These are phyloP conservation scores for Drosophila nebulosa DNA, from an alignment of 1,140 invertebrate genomes.

Conservation along the genomic window DNA sequence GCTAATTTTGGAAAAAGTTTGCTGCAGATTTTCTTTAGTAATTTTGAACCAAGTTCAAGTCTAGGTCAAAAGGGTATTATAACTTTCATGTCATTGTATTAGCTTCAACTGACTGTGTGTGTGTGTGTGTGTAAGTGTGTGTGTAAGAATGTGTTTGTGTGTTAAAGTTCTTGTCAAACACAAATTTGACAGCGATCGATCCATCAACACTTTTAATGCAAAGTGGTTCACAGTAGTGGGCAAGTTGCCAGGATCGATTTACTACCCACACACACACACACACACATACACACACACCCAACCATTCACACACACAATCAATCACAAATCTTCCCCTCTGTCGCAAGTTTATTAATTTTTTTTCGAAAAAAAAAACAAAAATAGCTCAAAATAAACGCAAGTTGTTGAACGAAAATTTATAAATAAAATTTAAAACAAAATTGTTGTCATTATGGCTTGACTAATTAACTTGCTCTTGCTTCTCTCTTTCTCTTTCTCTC, in stretches of 20 bases:
- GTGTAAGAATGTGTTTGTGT: slow-evolving; percentile 7
- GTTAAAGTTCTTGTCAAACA: slow-evolving; percentile 44
- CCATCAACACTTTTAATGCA: slow-evolving; percentile 31
- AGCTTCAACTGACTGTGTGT: not conserved
- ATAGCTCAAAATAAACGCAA: slow-evolving; percentile 63
- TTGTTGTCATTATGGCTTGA: slow-evolving; percentile 31
- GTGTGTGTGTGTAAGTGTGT: not conserved
- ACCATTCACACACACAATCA: slow-evolving; percentile 53
- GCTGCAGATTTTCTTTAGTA: no score
- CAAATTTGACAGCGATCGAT: slow-evolving; percentile 43
- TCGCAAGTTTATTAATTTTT: slow-evolving; percentile 49
- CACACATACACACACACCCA: slow-evolving; percentile 19
- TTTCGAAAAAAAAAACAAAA: slow-evolving; percentile 28
- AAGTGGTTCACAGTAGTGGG: slow-evolving; percentile 12
- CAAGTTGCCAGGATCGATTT: slow-evolving; percentile 23
- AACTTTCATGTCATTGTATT: not conserved
- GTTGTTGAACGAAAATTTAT: slow-evolving; percentile 52
- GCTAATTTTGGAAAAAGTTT: no score
- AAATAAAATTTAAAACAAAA: slow-evolving; percentile 54
- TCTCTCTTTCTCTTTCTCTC: not conserved
- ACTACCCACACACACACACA: not conserved
- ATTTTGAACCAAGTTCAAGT: no score
- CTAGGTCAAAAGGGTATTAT: not conserved
- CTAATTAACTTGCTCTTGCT: slow-evolving; percentile 58
- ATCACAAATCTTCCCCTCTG: slow-evolving; percentile 25